Evolutionary conservation across 2,113 vertebrate species (phyloP).

Genomic region (Dicerorhinus sumatrensis): DNA sequence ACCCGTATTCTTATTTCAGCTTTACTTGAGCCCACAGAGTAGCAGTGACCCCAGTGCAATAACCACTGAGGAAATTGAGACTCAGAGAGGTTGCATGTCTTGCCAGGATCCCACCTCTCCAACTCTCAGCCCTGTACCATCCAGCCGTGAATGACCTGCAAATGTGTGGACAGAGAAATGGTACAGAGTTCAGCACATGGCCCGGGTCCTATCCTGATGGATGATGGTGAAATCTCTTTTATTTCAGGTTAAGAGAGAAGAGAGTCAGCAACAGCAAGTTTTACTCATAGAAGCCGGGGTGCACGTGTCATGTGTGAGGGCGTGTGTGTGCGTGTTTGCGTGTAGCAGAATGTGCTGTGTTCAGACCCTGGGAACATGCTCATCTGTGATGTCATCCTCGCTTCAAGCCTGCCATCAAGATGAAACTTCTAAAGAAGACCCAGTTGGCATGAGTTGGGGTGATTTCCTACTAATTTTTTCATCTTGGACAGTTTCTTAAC

Average conservation of each 20-base stretch:
- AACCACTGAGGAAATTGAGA: background rate
- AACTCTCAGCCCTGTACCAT: background rate
- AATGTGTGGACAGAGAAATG: background rate
- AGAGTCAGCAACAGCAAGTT: conserved; percentile 96
- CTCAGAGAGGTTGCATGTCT: background rate
- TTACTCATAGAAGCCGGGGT: conserved; percentile 89
- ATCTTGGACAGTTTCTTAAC: conserved; percentile 76
- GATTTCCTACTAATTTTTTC: conserved; percentile 60
- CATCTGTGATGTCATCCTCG: background rate
- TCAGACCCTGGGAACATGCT: conserved; percentile 57
- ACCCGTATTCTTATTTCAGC: background rate
- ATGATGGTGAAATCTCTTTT: background rate
- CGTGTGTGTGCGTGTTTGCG: background rate
- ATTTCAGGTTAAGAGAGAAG: conserved; percentile 93
- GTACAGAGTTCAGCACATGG: accelerated
- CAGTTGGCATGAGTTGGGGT: background rate
- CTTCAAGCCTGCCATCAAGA: background rate
- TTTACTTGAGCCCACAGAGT: background rate
- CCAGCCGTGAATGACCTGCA: background rate
- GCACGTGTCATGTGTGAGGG: accelerated
- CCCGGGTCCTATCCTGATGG: background rate
- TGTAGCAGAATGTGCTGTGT: background rate
- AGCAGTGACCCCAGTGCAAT: background rate
- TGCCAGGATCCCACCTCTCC: background rate
- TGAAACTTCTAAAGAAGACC: conserved; percentile 55